Percentiles rank a stretch among this genome's conserved stretches.
Evolutionary conservation across 2,797 vertebrate species (phyloP).

Genomic region (Danionella dracula): DNA sequence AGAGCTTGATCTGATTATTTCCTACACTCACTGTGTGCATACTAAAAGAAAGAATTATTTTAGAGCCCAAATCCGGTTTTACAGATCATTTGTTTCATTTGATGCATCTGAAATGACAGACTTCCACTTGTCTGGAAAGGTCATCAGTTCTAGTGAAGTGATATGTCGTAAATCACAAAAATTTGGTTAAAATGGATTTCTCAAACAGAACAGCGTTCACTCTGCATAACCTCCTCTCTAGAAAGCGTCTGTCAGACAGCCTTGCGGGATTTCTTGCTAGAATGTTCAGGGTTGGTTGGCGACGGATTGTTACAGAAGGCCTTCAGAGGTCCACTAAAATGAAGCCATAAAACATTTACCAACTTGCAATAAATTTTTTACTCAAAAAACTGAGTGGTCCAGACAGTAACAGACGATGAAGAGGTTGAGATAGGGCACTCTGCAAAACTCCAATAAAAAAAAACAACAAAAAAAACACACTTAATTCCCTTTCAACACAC

Average conservation of each 20-base stretch:
- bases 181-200: background rate
- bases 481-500: background rate
- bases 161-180: constrained; percentile 24
- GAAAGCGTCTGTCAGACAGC: constrained; percentile 11
- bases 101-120: background rate
- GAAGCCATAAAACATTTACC: constrained; percentile 64
- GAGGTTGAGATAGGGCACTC: constrained; percentile 25
- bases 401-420: constrained; percentile 37
- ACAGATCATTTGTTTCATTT: background rate
- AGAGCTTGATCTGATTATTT: background rate
- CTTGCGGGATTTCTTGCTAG: constrained; percentile 36
- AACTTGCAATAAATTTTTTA: constrained; percentile 64
- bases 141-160: constrained; percentile 1
- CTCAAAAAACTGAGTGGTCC: constrained; percentile 50
- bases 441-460: constrained; percentile 16
- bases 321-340: constrained; percentile 64
- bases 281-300: constrained; percentile 50
- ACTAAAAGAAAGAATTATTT: background rate
- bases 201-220: constrained; percentile 10
- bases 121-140: constrained; percentile 13
- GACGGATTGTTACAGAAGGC: constrained; percentile 56
- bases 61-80: constrained; percentile 1
- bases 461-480: background rate
- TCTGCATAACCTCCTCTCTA: constrained; percentile 24
- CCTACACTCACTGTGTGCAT: background rate